A percentile compares a stretch with the other conserved stretches of the same genome.
These are phyloP conservation scores for Nothobranchius kuhntae DNA, from an alignment of 2,113 vertebrate species.

Conservation along the genomic window DNA sequence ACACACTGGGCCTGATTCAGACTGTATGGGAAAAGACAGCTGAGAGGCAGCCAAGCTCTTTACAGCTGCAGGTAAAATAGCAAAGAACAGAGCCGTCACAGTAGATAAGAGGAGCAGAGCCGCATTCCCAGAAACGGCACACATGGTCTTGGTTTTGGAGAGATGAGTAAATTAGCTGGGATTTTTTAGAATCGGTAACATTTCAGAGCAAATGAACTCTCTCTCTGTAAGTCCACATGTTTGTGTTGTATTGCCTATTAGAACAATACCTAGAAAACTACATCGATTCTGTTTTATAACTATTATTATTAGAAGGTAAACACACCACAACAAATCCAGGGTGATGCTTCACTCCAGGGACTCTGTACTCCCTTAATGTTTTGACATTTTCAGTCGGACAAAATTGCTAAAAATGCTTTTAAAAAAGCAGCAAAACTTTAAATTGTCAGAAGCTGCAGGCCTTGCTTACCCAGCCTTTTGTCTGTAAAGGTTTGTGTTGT, in stretches of 20 bases:
- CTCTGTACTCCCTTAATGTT: conserved; percentile 1
- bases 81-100: conserved; percentile 20
- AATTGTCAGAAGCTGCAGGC: neutral
- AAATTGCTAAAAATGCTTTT: neutral
- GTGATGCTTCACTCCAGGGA: neutral
- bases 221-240: neutral
- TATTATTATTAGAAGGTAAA: neutral
- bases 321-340: neutral
- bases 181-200: neutral
- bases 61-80: conserved; percentile 37
- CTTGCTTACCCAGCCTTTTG: neutral
- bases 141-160: neutral
- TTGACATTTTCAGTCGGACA: conserved; percentile 6
- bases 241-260: neutral
- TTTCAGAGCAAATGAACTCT: no score
- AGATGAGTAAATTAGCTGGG: neutral
- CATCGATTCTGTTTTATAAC: neutral
- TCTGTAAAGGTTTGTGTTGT: neutral
- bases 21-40: conserved; percentile 44
- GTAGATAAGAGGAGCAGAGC: conserved; percentile 6
- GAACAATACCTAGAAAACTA: no score
- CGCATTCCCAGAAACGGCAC: conserved; percentile 4
- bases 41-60: conserved; percentile 43
- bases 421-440: neutral
- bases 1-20: conserved; percentile 50